Evolutionary conservation across 2,113 vertebrate species (phyloP).

Genomic region (Tragelaphus buxtoni): DNA sequence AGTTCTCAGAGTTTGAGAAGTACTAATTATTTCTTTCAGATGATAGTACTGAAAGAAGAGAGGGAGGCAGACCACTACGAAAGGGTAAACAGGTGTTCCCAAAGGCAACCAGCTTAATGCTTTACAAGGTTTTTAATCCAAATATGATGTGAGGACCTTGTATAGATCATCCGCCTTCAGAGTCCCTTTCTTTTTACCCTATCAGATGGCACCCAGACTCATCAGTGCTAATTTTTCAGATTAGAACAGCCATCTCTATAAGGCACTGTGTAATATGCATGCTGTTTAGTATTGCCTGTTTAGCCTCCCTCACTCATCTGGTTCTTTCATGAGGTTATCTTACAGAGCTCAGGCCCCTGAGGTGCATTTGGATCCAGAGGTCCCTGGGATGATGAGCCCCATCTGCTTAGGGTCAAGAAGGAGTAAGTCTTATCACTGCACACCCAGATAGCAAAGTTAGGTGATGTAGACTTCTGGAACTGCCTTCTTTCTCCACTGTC

Average conservation of each 20-base stretch:
- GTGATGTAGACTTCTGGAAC: too few relatives aligned
- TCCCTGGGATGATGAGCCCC: accelerated
- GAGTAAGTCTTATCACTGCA: background rate
- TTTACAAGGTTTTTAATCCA: background rate
- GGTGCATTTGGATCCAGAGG: background rate
- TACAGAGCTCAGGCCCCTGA: background rate
- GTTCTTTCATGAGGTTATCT: background rate
- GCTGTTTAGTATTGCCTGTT: too few relatives aligned
- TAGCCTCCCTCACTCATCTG: background rate
- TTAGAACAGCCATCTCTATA: background rate
- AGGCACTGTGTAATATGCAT: background rate
- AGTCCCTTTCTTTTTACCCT: background rate
- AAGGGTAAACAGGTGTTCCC: background rate
- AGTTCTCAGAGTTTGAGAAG: background rate
- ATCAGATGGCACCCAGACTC: background rate
- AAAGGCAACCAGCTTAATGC: background rate
- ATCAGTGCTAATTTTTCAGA: background rate
- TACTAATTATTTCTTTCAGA: background rate
- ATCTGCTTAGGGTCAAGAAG: background rate
- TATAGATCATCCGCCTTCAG: background rate
- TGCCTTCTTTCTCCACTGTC: background rate
- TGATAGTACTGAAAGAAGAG: background rate
- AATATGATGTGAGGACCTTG: background rate
- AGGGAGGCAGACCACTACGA: background rate
- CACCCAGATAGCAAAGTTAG: background rate